These are phyloP conservation scores for Chamaea fasciata DNA, from an alignment of 2,113 vertebrate genomes.

Conservation along the genomic window DNA sequence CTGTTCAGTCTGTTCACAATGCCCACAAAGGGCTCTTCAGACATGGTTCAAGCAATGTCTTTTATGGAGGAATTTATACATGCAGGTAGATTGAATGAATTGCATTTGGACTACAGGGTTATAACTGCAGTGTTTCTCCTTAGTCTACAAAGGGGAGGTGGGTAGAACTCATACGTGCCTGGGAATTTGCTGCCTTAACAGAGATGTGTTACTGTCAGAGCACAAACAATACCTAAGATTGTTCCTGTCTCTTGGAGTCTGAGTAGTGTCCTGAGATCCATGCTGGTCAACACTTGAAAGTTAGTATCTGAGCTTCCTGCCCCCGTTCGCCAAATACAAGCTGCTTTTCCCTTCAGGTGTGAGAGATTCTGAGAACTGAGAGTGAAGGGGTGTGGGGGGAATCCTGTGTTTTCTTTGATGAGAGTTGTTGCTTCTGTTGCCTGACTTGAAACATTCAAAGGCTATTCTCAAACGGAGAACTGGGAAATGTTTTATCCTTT, in stretches of 20 bases:
- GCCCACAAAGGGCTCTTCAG: background rate
- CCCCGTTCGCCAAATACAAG: background rate
- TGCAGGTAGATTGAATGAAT: background rate
- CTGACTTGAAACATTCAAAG: background rate
- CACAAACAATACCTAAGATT: background rate
- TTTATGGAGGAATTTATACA: background rate
- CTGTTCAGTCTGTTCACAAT: background rate
- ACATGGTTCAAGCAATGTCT: background rate
- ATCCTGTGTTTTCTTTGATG: background rate
- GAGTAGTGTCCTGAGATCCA: background rate
- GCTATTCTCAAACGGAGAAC: background rate
- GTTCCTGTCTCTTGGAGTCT: background rate
- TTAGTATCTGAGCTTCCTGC: fast-evolving
- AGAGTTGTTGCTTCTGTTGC: background rate
- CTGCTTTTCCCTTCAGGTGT: background rate
- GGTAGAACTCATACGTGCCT: background rate
- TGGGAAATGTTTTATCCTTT: background rate
- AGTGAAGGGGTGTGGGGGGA: background rate
- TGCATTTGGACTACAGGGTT: background rate
- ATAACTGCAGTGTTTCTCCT: background rate
- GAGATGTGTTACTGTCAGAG: background rate
- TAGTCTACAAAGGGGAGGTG: fast-evolving
- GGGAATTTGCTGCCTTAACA: background rate
- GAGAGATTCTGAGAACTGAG: background rate
- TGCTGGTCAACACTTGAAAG: background rate